phyloP scores from a whole-genome alignment of 2,113 vertebrate genomes.

The Sula dactylatra region DNA sequence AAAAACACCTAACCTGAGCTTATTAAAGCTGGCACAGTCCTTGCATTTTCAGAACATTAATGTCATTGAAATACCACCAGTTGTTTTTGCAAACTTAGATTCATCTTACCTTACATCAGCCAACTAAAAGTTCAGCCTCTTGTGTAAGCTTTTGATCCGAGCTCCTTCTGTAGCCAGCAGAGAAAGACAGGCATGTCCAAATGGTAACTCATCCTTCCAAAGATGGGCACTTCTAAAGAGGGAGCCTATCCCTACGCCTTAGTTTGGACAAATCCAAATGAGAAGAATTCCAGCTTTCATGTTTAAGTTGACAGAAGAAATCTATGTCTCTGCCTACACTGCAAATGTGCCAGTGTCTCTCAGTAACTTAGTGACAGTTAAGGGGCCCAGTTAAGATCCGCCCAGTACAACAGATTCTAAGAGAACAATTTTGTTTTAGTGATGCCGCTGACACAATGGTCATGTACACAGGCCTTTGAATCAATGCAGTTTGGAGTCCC shows the following conservation, averaged over 20 bases:
- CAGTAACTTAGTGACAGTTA: background rate
- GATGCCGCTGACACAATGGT: background rate
- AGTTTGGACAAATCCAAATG: background rate
- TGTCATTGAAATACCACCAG: background rate
- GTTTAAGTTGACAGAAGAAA: background rate
- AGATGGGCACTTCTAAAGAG: background rate
- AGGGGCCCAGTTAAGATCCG: background rate
- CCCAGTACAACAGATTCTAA: background rate
- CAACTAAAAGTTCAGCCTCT: background rate
- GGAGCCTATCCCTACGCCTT: background rate
- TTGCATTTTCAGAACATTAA: background rate
- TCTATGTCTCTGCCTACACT: background rate
- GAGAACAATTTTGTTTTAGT: background rate
- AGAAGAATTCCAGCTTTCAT: background rate
- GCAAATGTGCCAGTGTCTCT: background rate
- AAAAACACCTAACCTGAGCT: background rate
- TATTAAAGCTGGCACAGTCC: background rate
- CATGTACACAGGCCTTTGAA: background rate
- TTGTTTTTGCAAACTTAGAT: background rate
- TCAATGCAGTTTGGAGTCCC: background rate
- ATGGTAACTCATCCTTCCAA: background rate
- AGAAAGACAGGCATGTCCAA: background rate
- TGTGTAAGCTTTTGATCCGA: background rate
- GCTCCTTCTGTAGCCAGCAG: background rate
- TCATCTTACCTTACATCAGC: background rate